These are phyloP conservation scores for Indicator maculatus DNA, from an alignment of 2,113 vertebrate species.

Conservation along the genomic window DNA sequence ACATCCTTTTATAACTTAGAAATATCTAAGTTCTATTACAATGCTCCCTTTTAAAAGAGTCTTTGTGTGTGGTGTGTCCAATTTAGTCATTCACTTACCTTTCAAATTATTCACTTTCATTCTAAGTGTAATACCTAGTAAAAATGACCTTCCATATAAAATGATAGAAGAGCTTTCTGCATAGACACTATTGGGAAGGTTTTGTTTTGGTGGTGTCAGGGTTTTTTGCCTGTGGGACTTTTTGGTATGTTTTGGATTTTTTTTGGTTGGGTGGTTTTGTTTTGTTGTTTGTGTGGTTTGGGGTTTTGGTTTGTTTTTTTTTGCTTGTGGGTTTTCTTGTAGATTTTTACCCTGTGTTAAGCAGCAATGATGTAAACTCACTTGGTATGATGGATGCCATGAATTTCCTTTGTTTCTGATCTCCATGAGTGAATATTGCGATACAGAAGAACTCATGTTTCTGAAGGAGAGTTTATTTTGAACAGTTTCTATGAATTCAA, in stretches of 20 bases:
- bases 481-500: not conserved
- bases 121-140: not conserved
- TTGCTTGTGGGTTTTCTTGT: not conserved
- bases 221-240: not conserved
- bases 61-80: not conserved
- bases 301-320: not conserved
- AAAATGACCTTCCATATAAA: not conserved
- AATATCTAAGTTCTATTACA: not conserved
- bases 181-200: not conserved
- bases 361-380: not conserved
- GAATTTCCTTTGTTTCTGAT: not conserved
- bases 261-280: no score
- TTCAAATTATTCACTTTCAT: not conserved
- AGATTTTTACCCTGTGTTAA: not conserved
- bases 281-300: not conserved
- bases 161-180: not conserved
- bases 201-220: not conserved
- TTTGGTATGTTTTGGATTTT: not conserved
- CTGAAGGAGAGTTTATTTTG: not conserved
- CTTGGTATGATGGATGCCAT: not conserved
- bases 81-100: not conserved
- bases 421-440: not conserved
- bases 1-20: not conserved
- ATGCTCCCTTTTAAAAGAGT: not conserved
- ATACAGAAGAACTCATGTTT: not conserved